phyloP scores from a whole-genome alignment of 37 sponge, comb jelly and placozoan species.

The Beroe forskalii region DNA sequence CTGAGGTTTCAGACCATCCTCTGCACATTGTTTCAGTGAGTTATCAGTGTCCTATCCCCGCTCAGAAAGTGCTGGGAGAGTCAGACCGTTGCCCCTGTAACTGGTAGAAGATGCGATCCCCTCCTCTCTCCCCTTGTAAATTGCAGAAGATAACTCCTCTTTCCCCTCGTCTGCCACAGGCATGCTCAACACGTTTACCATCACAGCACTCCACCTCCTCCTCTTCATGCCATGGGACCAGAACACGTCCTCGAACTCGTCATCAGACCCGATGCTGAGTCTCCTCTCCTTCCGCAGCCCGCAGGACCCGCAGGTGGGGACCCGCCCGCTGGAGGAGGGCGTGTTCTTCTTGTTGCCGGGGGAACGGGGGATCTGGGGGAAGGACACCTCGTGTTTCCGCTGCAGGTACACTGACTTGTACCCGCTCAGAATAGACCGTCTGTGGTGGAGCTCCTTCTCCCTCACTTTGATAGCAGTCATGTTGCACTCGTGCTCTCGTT shows the following conservation, averaged over 20 bases:
- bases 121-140: too few relatives aligned
- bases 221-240: neutral
- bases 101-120: neutral
- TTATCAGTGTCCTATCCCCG: too few relatives aligned
- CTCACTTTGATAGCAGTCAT: neutral
- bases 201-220: neutral
- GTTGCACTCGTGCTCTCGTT: constrained; percentile 22
- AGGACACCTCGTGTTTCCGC: neutral
- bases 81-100: neutral
- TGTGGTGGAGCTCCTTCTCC: neutral
- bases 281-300: neutral
- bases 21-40: too few relatives aligned
- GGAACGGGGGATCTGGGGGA: neutral
- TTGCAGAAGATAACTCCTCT: too few relatives aligned
- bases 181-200: neutral
- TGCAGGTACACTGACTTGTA: constrained; percentile 6
- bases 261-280: neutral
- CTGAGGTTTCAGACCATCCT: too few relatives aligned
- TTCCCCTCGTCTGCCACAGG: neutral
- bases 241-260: neutral
- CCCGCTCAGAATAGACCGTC: neutral
- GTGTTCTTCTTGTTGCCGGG: neutral
- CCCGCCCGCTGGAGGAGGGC: neutral
- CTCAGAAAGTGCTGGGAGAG: neutral
- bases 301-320: neutral